Evolutionary conservation across 2,888 invertebrate species (phyloP).

Genomic region (Ornithoptera alexandrae): DNA sequence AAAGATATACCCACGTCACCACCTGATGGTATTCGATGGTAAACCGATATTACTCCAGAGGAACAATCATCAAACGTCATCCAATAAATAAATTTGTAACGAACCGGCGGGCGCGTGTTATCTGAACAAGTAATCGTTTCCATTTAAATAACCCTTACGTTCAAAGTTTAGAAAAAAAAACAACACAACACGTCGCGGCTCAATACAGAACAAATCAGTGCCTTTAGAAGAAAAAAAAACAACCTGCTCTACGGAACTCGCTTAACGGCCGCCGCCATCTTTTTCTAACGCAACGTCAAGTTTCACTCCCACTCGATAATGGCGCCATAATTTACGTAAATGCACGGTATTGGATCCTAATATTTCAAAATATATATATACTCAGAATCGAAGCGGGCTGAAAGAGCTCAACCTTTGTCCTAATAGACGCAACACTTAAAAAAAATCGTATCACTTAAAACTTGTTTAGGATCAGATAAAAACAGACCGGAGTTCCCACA

Average conservation of each 20-base stretch:
- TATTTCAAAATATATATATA: neutral
- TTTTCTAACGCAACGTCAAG: conserved; percentile 34
- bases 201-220: conserved; percentile 42
- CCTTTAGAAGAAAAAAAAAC: conserved; percentile 42
- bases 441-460: no score
- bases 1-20: no score
- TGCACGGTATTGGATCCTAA: neutral
- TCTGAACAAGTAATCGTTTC: conserved; percentile 3
- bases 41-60: no score
- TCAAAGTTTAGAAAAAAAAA: conserved; percentile 35
- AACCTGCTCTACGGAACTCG: conserved; percentile 48
- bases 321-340: conserved; percentile 4
- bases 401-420: no score
- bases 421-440: no score
- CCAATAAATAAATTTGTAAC: no score
- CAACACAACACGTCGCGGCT: conserved; percentile 30
- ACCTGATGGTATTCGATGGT: no score
- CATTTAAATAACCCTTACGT: conserved; percentile 23
- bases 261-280: conserved; percentile 44
- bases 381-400: no score
- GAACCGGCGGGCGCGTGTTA: no score
- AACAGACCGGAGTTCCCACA: no score
- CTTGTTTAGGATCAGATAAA: no score
- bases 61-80: no score
- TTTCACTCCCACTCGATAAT: conserved; percentile 36